These are phyloP conservation scores for Cebidichthys violaceus DNA, from an alignment of 2,113 vertebrate genomes.

Conservation along the genomic window DNA sequence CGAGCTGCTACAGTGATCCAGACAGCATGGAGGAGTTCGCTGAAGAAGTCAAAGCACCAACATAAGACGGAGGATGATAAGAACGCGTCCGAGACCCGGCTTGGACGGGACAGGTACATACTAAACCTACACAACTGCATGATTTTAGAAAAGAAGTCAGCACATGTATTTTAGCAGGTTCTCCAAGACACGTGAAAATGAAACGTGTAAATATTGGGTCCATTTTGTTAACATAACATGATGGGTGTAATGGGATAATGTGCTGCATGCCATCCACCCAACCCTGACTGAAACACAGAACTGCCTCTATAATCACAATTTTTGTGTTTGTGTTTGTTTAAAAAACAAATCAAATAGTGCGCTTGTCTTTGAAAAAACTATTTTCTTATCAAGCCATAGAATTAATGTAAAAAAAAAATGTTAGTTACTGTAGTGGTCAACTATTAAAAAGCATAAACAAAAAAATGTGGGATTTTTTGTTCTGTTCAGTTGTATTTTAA, in stretches of 20 bases:
- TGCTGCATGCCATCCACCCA: neutral
- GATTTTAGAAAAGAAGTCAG: neutral
- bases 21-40: conserved; percentile 84
- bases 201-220: neutral
- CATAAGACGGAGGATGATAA: conserved; percentile 55
- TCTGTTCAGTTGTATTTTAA: neutral
- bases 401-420: neutral
- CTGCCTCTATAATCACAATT: too few species aligned
- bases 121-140: neutral
- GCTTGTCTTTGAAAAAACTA: neutral
- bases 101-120: conserved; percentile 53
- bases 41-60: conserved; percentile 57
- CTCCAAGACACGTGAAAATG: neutral
- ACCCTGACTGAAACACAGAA: neutral
- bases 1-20: conserved; percentile 88
- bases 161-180: neutral
- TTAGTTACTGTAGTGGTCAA: too few species aligned
- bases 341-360: neutral
- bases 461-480: neutral
- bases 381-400: neutral
- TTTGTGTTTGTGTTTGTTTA: conserved; percentile 7
- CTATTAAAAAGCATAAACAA: neutral
- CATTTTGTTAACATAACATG: neutral
- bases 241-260: neutral
- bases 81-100: conserved; percentile 46